phyloP scores from a whole-genome alignment of 2,888 invertebrate genomes.

The Parnassius orleans region DNA sequence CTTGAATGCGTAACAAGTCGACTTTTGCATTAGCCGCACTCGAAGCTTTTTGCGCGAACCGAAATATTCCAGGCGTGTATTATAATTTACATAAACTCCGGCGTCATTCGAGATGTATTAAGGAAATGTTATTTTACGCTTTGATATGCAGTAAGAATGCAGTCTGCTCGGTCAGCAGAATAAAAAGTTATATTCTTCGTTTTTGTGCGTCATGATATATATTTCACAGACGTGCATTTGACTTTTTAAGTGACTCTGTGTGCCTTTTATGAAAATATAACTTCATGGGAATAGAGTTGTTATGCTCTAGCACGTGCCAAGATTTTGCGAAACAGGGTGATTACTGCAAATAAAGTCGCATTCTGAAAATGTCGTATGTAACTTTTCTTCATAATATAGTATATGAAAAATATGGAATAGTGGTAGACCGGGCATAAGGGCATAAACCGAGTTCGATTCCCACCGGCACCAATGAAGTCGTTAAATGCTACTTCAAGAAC shows the following conservation, averaged over 20 bases:
- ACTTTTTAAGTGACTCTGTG: conserved; percentile 2
- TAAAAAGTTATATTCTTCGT: conserved; percentile 37
- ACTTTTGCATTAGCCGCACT: conserved; percentile 45
- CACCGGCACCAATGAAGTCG: too few species aligned
- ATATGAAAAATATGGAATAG: too few species aligned
- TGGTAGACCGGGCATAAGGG: too few species aligned
- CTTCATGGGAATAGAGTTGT: conserved; percentile 6
- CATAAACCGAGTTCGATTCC: too few species aligned
- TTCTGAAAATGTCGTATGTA: conserved; percentile 4
- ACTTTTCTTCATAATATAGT: not conserved
- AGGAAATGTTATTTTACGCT: conserved; percentile 66
- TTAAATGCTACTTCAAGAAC: too few species aligned
- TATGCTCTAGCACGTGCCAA: not conserved
- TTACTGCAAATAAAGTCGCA: conserved; percentile 5
- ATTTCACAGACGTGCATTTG: conserved; percentile 5
- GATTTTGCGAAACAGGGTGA: conserved; percentile 7
- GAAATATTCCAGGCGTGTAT: conserved; percentile 70
- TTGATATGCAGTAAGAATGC: conserved; percentile 60
- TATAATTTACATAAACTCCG: conserved; percentile 73
- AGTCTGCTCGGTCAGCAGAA: conserved; percentile 31
- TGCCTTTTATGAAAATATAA: conserved; percentile 4
- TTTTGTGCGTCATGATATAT: conserved; percentile 19
- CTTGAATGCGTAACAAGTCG: conserved; percentile 59
- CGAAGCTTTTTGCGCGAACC: conserved; percentile 41
- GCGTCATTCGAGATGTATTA: conserved; percentile 70